Evolutionary conservation across 2,888 invertebrate genomes (phyloP).

Genomic region (Zaprionus lineosus): DNA sequence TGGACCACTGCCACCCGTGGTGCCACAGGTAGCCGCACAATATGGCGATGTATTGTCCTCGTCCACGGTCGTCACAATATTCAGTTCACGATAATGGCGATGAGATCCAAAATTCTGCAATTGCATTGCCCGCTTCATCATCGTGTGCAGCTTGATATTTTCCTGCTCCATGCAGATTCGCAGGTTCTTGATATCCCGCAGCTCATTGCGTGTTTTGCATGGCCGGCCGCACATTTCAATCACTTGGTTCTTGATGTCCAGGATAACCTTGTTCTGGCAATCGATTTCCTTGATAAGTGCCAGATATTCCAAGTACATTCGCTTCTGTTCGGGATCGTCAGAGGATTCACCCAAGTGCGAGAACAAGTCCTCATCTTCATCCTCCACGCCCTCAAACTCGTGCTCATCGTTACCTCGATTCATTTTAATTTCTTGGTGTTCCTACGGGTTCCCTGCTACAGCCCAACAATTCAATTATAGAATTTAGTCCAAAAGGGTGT

Average conservation of each 20-base stretch:
- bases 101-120: conserved; percentile 80
- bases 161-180: conserved; percentile 80
- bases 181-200: conserved; percentile 73
- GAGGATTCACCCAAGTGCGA: conserved; percentile 70
- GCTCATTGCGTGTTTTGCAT: conserved; percentile 73
- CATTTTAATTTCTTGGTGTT: no score
- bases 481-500: no score
- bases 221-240: conserved; percentile 67
- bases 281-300: conserved; percentile 78
- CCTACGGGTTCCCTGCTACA: no score
- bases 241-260: conserved; percentile 75
- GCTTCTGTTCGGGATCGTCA: conserved; percentile 75
- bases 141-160: conserved; percentile 75
- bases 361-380: conserved; percentile 63
- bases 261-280: conserved; percentile 78
- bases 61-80: conserved; percentile 78
- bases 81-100: conserved; percentile 72
- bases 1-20: conserved; percentile 8
- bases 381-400: conserved; percentile 33
- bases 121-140: conserved; percentile 73
- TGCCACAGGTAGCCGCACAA: conserved; percentile 30
- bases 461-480: no score
- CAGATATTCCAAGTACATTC: conserved; percentile 75
- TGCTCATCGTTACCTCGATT: no score
- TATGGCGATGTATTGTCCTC: conserved; percentile 76